Percentiles rank a stretch among this genome's conserved stretches.
phyloP scores from a whole-genome alignment of 2,888 invertebrate species.

The Chrysolina oricalcia region DNA sequence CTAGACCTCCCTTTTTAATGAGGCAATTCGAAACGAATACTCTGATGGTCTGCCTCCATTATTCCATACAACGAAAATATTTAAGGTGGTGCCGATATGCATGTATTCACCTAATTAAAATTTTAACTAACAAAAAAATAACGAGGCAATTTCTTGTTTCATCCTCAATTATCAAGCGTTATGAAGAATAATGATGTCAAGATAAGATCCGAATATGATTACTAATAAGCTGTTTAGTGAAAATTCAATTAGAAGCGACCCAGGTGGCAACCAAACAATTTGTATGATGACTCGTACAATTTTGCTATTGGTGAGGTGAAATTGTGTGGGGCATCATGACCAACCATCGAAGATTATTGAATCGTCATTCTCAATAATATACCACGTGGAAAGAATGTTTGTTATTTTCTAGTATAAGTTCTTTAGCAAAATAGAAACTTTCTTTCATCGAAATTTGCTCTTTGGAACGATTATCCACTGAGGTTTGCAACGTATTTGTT shows the following conservation, averaged over 20 bases:
- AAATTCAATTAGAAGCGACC: constrained; percentile 7
- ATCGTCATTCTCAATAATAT: too few species aligned
- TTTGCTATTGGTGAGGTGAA: not conserved
- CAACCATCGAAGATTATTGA: too few species aligned
- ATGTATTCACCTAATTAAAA: not conserved
- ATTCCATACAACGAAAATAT: not conserved
- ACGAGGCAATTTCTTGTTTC: not conserved
- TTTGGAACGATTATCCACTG: too few species aligned
- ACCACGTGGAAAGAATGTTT: too few species aligned
- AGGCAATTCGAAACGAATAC: not conserved
- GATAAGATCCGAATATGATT: constrained; percentile 3
- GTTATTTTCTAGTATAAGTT: too few species aligned
- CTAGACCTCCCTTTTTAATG: not conserved
- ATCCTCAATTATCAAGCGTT: not conserved
- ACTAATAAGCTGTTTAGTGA: constrained; percentile 9
- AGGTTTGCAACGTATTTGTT: too few species aligned
- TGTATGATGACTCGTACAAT: not conserved
- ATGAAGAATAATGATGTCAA: constrained; percentile 9
- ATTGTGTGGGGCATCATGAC: not conserved
- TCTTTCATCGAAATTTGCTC: too few species aligned
- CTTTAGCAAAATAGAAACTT: too few species aligned
- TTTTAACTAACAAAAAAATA: not conserved
- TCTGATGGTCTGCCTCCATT: not conserved
- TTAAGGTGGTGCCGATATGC: not conserved
- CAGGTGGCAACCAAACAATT: not conserved